Evolutionary conservation across 1,140 invertebrate species (phyloP), one percentile per base, ranked within the genome.

Genomic region (Pteromalus puparum): DNA sequence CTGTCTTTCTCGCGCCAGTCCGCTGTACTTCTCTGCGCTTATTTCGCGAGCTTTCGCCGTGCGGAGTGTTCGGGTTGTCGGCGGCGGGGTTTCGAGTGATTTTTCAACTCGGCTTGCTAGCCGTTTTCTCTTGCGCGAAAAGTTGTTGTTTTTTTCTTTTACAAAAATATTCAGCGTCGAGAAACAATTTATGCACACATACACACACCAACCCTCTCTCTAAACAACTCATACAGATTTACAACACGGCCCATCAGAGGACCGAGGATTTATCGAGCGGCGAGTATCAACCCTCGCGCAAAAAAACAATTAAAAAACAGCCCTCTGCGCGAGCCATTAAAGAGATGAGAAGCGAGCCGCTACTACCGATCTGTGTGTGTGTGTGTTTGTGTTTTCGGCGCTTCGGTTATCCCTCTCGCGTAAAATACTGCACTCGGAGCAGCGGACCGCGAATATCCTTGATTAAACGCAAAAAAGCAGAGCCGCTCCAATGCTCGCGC

Each of bases 361-460:
- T 30, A 34, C 21, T 18, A 74, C 1, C 34, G 18, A 30, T 34
- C 5, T 2, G 72, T 7, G 21, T 13, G 72, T 1, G 21, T 21
- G 15, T 21, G 28, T 74, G 73, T 18, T n/a, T n/a, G 34, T 74
- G 34, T 77, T n/a, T 53, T 77, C 13, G 21, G 70, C 42, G 42
- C 26, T 81, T 73, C 26, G n/a, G 38, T 79, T 48, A 28, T 38
- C 72, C 53, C 38, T 75, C 61, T 34, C 61, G 28, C 26, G 48
- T 75, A 24, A 79, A 76, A 81, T 77, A 75, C 74, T 42, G 46
- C 18, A 18, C 53, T 15, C 28, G 18, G 86, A 86, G 84, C 88
- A 90, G 88, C 87, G 89, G 87, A 91, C 90, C 90, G 88, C 89
- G 89, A 91, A 91, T 91, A 90, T 91, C 88, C 90, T 91, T 91